Base-by-base conservation (phyloP, 2,888 invertebrate species). In the Pterostichus madidus region DNA sequence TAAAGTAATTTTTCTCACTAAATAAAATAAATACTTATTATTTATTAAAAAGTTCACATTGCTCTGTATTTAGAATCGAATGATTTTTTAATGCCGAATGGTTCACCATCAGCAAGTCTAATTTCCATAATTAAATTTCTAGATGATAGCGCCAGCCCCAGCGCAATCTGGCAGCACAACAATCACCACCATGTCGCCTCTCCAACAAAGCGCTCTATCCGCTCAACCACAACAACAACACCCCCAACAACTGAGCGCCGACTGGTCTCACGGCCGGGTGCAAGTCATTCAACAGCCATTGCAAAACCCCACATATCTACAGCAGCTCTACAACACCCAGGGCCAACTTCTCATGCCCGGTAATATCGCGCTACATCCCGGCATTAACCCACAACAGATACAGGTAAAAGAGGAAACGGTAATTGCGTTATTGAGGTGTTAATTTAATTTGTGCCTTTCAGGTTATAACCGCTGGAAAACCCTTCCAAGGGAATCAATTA, bases 241-340 rank as follows among this genome's bases (percentile, higher is more conserved):
- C 86, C 93, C 91, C 71, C 94, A 91, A 85, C 93, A 93, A 86
- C 90, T 93, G 78, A 91, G 91, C 82, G 90, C 93, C 84, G 95
- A 95, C 87, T 93, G 94, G 92, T 92, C 93, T 79, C 94, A 94
- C 85, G 92, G 94, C n/a, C 92, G 95, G 5, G 89, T 97, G 44
- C 97, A 97, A 88, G 94, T 97, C 31, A 96, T 97, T 86, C 96
- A 96, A 88, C 96, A 96, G 86, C 95, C 95, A 0, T 89, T 95
- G 73, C 95, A 95, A 89, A 95, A 93, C 89, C 93, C 92, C 64
- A 93, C 95, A 1, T 96, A 96, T 87, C 89, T 97, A 75, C 96
- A 94, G 87, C 96, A 96, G 88, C 89, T 97, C 84, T 96, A 96
- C 89, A 95, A 95, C 88, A 93, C 95, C 0, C 96, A 95, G 87